Evolutionary conservation across 2,797 vertebrate genomes (phyloP).

Genomic region (Brachyrhaphis roseni): DNA sequence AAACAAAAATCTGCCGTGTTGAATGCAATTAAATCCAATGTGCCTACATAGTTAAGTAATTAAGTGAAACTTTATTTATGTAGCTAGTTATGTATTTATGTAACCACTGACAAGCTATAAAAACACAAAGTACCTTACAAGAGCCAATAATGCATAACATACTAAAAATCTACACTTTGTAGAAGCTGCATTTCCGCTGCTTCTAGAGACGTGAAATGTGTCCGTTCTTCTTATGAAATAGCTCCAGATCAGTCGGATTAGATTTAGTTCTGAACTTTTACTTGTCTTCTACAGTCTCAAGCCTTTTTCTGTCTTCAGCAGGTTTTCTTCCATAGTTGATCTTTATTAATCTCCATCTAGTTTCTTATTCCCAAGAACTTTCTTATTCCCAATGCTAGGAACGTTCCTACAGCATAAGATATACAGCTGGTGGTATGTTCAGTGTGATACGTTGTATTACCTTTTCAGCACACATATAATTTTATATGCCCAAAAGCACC

Average conservation of each 20-base stretch:
- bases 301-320: neutral
- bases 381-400: neutral
- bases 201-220: neutral
- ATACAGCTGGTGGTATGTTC: neutral
- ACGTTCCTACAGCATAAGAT: neutral
- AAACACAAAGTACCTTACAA: neutral
- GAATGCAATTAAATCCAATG: neutral
- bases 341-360: neutral
- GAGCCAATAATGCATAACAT: neutral
- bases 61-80: neutral
- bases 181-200: neutral
- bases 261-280: neutral
- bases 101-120: neutral
- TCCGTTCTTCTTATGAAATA: neutral
- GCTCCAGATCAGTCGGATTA: neutral
- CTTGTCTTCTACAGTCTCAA: neutral
- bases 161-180: neutral
- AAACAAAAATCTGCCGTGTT: neutral
- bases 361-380: neutral
- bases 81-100: neutral
- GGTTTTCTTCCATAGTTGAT: neutral
- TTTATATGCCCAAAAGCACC: neutral
- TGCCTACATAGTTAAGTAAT: neutral
- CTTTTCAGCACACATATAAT: neutral
- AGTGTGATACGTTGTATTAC: neutral